phyloP scores from a whole-genome alignment of 2,888 invertebrate species.

The Timandra comae region DNA sequence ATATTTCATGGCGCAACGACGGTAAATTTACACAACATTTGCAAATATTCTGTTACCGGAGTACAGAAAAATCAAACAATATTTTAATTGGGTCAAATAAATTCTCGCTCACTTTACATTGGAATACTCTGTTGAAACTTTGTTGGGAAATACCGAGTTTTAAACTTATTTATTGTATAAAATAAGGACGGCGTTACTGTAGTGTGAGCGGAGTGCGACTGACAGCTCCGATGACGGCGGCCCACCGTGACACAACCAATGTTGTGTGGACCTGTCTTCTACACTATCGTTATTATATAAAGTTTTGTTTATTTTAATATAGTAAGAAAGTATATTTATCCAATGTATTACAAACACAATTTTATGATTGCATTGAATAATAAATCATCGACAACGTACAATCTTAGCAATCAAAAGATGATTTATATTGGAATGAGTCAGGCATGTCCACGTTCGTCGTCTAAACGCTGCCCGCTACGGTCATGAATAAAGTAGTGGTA shows the following conservation, averaged over 20 bases:
- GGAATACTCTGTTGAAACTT: slow-evolving; percentile 19
- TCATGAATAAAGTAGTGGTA: slow-evolving; percentile 72
- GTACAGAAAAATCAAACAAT: slow-evolving; percentile 15
- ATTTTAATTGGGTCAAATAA: slow-evolving; percentile 27
- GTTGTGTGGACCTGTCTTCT: slow-evolving; percentile 36
- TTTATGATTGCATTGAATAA: too few species aligned
- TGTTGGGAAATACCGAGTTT: slow-evolving; percentile 12
- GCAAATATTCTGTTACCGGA: too few species aligned
- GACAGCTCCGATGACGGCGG: slow-evolving; percentile 29
- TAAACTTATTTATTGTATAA: slow-evolving; percentile 13
- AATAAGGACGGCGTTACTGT: slow-evolving; percentile 19
- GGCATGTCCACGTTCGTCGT: slow-evolving; percentile 40
- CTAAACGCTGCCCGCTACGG: slow-evolving; percentile 53
- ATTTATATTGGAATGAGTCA: slow-evolving; percentile 6
- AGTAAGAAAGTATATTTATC: too few species aligned
- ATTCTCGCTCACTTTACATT: slow-evolving; percentile 17
- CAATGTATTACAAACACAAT: too few species aligned
- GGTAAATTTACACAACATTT: too few species aligned
- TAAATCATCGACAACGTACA: too few species aligned
- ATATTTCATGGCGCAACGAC: too few species aligned
- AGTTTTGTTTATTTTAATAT: too few species aligned
- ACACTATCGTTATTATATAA: too few species aligned
- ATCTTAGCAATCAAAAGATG: slow-evolving; percentile 5
- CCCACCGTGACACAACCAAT: slow-evolving; percentile 41
- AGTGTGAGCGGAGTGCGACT: slow-evolving; percentile 38